These are phyloP conservation scores for Pseudotriccus pelzelni DNA, from an alignment of 2,797 vertebrate species.

Conservation along the genomic window DNA sequence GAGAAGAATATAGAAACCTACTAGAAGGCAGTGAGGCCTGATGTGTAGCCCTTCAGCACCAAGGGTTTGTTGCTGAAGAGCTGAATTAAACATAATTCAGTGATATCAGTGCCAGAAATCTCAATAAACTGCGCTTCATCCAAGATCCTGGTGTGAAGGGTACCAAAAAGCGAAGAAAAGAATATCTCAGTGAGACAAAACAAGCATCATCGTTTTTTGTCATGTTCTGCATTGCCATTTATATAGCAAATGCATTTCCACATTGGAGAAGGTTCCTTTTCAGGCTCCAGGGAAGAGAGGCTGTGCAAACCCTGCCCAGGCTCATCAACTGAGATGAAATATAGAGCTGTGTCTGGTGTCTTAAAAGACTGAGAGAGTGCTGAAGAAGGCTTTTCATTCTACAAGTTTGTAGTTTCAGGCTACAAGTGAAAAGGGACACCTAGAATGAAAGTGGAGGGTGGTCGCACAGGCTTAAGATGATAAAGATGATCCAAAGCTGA, in stretches of 20 bases:
- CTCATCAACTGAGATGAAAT: neutral
- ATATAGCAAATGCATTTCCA: neutral
- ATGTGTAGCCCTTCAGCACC: neutral
- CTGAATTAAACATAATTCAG: conserved; percentile 41
- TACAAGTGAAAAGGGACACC: neutral
- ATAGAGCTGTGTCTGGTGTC: neutral
- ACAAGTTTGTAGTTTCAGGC: neutral
- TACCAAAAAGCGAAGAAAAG: conserved; percentile 15
- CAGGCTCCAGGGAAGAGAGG: neutral
- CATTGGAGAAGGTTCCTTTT: neutral
- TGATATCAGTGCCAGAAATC: neutral
- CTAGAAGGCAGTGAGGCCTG: neutral
- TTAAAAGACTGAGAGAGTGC: neutral
- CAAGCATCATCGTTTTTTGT: neutral
- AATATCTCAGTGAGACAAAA: conserved; percentile 10
- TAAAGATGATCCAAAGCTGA: neutral
- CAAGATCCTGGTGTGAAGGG: conserved; percentile 24
- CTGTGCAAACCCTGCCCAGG: neutral
- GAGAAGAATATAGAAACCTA: neutral
- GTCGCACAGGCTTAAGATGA: neutral
- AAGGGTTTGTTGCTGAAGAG: neutral
- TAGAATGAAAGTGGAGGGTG: neutral
- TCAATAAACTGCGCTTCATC: conserved; percentile 28
- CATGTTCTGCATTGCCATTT: neutral
- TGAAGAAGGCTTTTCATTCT: neutral